Percentiles rank a stretch among this genome's conserved stretches.
phyloP scores from a whole-genome alignment of 2,888 invertebrate species.

The Chironomus tentans region DNA sequence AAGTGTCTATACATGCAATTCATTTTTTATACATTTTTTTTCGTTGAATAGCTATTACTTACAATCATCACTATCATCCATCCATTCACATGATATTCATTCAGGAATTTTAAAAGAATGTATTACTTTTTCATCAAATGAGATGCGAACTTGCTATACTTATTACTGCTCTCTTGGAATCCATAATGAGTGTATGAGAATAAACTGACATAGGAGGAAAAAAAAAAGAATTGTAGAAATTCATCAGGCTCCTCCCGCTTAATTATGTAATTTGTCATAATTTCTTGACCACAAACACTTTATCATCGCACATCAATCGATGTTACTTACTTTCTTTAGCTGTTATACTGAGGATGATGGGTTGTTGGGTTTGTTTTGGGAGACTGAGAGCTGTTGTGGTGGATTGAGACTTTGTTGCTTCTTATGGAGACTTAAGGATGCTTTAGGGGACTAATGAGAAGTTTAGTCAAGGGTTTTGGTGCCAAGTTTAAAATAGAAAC shows the following conservation, averaged over 20 bases:
- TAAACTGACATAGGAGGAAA: background rate
- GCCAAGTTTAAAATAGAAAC: no score
- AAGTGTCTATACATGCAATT: no score
- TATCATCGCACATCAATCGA: conserved; percentile 10
- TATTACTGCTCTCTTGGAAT: background rate
- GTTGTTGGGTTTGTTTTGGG: no score
- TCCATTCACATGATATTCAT: background rate
- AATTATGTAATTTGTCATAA: conserved; percentile 26
- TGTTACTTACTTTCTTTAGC: background rate
- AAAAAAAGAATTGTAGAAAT: background rate
- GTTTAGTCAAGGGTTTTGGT: no score
- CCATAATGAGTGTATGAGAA: background rate
- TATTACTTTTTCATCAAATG: background rate
- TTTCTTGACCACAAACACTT: conserved; percentile 22
- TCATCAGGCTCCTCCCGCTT: conserved; percentile 1
- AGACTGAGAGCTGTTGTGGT: no score
- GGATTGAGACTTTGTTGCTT: no score
- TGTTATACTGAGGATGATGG: no score
- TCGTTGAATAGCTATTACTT: background rate
- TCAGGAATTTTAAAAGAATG: no score
- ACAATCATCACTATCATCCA: background rate
- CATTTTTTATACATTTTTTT: background rate
- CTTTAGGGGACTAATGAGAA: no score
- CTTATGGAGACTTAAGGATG: no score
- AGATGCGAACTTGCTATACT: background rate